These are phyloP conservation scores for Oceanodroma leucorhoa DNA, from an alignment of 2,797 vertebrate genomes.

Conservation along the genomic window DNA sequence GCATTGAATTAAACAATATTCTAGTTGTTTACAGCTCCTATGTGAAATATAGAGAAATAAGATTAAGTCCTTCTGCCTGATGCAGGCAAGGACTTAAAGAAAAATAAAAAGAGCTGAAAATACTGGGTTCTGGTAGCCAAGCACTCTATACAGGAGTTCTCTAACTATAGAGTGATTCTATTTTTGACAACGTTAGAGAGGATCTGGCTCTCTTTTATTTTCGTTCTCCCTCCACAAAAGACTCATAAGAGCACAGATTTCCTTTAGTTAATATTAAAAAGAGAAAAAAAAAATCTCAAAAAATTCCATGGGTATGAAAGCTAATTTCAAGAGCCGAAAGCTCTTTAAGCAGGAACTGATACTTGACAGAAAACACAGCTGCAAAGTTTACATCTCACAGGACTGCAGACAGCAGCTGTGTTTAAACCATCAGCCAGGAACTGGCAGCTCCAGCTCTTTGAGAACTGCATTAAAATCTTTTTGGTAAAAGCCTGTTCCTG, in stretches of 20 bases:
- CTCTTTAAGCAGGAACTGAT: background rate
- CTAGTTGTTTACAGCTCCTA: background rate
- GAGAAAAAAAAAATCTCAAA: background rate
- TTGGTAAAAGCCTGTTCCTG: background rate
- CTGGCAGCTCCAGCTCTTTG: background rate
- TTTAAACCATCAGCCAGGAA: background rate
- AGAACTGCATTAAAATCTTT: background rate
- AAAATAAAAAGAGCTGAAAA: background rate
- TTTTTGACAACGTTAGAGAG: background rate
- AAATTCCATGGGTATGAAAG: background rate
- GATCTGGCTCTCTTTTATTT: background rate
- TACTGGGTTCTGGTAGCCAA: background rate
- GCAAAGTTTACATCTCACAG: background rate
- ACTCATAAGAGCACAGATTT: background rate
- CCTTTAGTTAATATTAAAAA: background rate
- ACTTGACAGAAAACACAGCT: conserved; percentile 14
- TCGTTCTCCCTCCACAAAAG: background rate
- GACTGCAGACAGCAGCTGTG: background rate
- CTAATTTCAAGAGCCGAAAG: background rate
- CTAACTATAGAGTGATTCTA: background rate
- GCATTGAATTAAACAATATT: background rate
- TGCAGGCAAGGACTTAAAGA: background rate
- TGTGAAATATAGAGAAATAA: background rate
- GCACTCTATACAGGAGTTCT: background rate
- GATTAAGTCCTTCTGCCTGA: background rate